Percentiles rank a stretch among this genome's conserved stretches.
Evolutionary conservation across 2,888 invertebrate species (phyloP).

Genomic region (Aradus depressus): DNA sequence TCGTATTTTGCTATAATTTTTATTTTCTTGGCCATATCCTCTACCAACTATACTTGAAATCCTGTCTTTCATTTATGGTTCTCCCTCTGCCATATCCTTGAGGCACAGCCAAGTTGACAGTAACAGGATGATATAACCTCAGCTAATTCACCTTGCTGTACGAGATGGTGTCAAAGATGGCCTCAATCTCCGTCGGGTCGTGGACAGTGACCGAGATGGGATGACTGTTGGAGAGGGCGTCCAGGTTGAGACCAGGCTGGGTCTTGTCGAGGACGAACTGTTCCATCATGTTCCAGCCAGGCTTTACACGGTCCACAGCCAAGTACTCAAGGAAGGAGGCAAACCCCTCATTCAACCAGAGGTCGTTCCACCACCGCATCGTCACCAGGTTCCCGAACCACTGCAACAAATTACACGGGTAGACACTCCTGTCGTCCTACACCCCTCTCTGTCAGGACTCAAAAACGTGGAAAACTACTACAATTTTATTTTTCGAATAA

Average conservation of each 20-base stretch:
- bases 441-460: no score
- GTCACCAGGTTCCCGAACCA: conserved; percentile 90
- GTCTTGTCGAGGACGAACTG: conserved; percentile 57
- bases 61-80: no score
- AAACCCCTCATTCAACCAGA: conserved; percentile 84
- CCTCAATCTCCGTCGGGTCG: conserved; percentile 58
- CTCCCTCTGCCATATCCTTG: no score
- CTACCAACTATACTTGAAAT: no score
- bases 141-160: conserved; percentile 55
- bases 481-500: no score
- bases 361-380: conserved; percentile 87
- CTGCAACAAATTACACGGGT: conserved; percentile 35
- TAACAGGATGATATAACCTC: no score
- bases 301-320: conserved; percentile 50
- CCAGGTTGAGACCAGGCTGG: conserved; percentile 54
- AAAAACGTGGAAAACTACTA: no score
- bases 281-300: conserved; percentile 58
- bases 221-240: conserved; percentile 58
- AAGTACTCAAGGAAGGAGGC: conserved; percentile 73
- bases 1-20: no score
- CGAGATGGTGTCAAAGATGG: conserved; percentile 63
- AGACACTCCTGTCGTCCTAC: no score
- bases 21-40: no score
- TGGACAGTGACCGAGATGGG: conserved; percentile 56
- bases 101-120: no score